phyloP scores from a whole-genome alignment of 2,888 invertebrate species.

The Drosophila incognita region DNA sequence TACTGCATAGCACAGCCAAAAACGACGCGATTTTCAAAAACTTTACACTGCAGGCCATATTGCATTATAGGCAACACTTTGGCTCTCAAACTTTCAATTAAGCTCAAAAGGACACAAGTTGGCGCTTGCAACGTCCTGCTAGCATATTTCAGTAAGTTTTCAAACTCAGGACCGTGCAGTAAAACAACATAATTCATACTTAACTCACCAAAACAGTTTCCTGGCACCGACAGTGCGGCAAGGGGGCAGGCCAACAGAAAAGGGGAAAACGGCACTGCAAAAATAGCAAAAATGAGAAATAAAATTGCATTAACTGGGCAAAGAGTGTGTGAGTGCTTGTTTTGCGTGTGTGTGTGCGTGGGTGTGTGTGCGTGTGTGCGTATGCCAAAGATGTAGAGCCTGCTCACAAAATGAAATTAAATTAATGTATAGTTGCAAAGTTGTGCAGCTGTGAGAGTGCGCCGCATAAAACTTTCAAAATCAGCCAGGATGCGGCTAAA shows the following conservation, averaged over 20 bases:
- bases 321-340: conserved; percentile 22
- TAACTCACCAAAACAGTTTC: conserved; percentile 79
- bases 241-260: conserved; percentile 14
- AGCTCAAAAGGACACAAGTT: conserved; percentile 75
- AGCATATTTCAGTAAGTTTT: conserved; percentile 79
- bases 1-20: conserved; percentile 44
- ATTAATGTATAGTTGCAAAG: conserved; percentile 79
- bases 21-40: conserved; percentile 45
- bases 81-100: conserved; percentile 68
- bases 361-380: conserved; percentile 22
- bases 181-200: conserved; percentile 79
- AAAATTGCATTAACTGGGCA: conserved; percentile 68
- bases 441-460: conserved; percentile 41
- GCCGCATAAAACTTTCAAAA: conserved; percentile 71
- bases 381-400: conserved; percentile 66
- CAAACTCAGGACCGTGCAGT: conserved; percentile 62
- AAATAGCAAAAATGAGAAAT: conserved; percentile 62
- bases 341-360: conserved; percentile 6
- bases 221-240: conserved; percentile 39
- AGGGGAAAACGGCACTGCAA: conserved; percentile 54
- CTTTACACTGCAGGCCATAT: conserved; percentile 52
- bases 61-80: conserved; percentile 54
- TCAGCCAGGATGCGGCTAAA: conserved; percentile 73
- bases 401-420: conserved; percentile 81
- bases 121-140: conserved; percentile 32